Evolutionary conservation across 2,113 vertebrate genomes (phyloP).

Genomic region (Mobula hypostoma): DNA sequence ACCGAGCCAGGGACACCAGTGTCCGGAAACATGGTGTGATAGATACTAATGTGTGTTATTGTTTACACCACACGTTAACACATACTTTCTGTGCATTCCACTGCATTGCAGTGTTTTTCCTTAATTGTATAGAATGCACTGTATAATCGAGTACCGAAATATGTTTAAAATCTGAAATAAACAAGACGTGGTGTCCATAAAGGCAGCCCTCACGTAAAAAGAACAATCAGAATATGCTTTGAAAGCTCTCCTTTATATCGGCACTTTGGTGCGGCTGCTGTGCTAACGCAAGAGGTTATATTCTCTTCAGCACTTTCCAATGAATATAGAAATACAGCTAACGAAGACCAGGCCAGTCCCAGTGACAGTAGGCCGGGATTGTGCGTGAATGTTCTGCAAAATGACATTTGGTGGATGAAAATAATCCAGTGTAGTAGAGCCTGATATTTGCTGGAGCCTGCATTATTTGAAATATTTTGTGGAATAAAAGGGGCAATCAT

Average conservation of each 20-base stretch:
- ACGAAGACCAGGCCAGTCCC: not conserved
- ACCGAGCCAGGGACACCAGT: slow-evolving; percentile 24
- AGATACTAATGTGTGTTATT: slow-evolving; percentile 33
- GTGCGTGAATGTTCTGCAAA: not conserved
- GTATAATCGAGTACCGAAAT: not conserved
- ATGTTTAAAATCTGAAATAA: not conserved
- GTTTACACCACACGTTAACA: slow-evolving; percentile 17
- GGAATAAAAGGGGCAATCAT: not conserved
- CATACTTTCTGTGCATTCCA: not conserved
- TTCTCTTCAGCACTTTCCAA: not conserved
- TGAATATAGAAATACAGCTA: not conserved
- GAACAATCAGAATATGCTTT: not conserved
- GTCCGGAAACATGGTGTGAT: slow-evolving; percentile 31
- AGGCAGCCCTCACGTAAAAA: not conserved
- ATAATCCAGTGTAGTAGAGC: not conserved
- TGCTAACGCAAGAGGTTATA: not conserved
- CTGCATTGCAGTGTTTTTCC: not conserved
- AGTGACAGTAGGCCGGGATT: not conserved
- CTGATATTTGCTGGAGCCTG: not conserved
- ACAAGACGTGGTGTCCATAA: not conserved
- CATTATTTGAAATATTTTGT: not conserved
- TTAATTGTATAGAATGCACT: not conserved
- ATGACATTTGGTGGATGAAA: not conserved
- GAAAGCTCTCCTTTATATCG: slow-evolving; percentile 14
- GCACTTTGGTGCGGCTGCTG: not conserved